Percentiles rank a stretch among this genome's conserved stretches.
Conservation (phyloP, 1,140 invertebrate genomes). For the Aphaenogaster ashmeadi region DNA sequence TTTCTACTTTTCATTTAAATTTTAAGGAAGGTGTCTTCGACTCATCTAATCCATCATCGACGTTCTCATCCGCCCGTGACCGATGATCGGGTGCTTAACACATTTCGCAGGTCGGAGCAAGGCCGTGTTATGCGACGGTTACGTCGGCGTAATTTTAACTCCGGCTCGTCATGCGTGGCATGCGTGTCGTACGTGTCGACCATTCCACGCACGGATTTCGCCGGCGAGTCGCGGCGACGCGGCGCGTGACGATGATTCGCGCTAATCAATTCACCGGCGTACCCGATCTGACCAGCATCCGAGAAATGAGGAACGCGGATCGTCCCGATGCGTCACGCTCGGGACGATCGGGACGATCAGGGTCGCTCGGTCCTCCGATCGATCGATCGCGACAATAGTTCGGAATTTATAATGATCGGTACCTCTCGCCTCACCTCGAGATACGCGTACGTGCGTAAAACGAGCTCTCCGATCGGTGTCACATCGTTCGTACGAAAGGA, state of each 20-base stretch:
- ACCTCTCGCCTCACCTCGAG: slow-evolving; percentile 8
- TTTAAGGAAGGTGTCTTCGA: slow-evolving; percentile 15
- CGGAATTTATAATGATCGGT: slow-evolving; percentile 70
- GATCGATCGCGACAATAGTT: slow-evolving; percentile 52
- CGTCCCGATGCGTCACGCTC: slow-evolving; percentile 32
- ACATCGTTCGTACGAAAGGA: slow-evolving; percentile 38
- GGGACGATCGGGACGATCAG: slow-evolving; percentile 54
- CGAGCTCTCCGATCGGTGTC: neutral
- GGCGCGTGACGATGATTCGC: slow-evolving; percentile 78
- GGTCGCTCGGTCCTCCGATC: slow-evolving; percentile 57
- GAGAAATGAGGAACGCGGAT: slow-evolving; percentile 65
- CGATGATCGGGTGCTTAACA: slow-evolving; percentile 54
- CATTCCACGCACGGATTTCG: slow-evolving; percentile 70
- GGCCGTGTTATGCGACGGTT: slow-evolving; percentile 70
- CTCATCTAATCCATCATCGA: slow-evolving; percentile 52
- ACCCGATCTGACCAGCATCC: slow-evolving; percentile 82
- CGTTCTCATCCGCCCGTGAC: slow-evolving; percentile 59
- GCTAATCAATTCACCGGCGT: slow-evolving; percentile 79
- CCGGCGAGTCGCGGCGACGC: slow-evolving; percentile 61
- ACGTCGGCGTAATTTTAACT: slow-evolving; percentile 81
- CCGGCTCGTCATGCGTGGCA: slow-evolving; percentile 64
- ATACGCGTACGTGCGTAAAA: slow-evolving; percentile 3
- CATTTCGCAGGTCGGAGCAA: slow-evolving; percentile 41
- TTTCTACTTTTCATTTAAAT: slow-evolving; percentile 13
- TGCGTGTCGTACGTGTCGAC: slow-evolving; percentile 46